Conservation (phyloP, 2,113 vertebrate species). For the cattle (Bos taurus) region ARS-UCD2.0 NC_037328.1:135605501-135606000, state of each 20-base stretch:
- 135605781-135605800: background rate
- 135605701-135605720: background rate
- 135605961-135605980: background rate
- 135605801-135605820: background rate
- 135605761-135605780: background rate
- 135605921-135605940: background rate
- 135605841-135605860: background rate
- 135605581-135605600: background rate
- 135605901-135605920: background rate
- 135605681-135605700: background rate
- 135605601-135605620: background rate
- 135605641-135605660: background rate
- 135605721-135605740: background rate
- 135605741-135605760: background rate
- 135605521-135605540: conserved; percentile 87
- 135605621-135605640: background rate
- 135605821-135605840: background rate
- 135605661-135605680: background rate
- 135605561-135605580: background rate
- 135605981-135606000: background rate
- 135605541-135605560: background rate
- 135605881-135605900: background rate
- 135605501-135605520: conserved; percentile 89
- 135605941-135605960: background rate
- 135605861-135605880: background rate